Conservation (phyloP, 2,797 vertebrate species). For the Natrix natrix region DNA sequence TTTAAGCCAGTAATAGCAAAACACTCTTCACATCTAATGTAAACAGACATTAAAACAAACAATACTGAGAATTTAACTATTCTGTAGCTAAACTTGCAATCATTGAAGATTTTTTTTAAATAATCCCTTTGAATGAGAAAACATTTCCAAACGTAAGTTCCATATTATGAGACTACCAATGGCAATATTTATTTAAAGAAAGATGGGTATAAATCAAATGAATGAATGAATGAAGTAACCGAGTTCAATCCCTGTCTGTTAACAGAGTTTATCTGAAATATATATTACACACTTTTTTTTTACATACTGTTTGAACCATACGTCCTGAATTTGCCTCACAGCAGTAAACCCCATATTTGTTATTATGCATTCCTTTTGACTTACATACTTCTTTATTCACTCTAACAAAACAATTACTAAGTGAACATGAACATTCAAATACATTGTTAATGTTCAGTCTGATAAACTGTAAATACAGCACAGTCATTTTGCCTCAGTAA, state of each 20-base stretch:
- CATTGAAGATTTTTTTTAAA: not conserved
- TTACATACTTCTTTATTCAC: not conserved
- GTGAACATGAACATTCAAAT: not conserved
- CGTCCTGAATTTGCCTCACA: not conserved
- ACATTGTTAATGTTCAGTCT: not conserved
- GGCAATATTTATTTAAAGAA: not conserved
- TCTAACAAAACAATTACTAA: not conserved
- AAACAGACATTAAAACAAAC: conserved; percentile 12
- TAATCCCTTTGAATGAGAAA: not conserved
- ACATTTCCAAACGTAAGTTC: not conserved
- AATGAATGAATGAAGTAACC: not conserved
- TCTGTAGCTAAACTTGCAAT: not conserved
- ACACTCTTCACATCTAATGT: not conserved
- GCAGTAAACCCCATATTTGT: not conserved
- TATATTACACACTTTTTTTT: not conserved
- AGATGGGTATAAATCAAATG: not conserved
- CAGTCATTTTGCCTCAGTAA: not conserved
- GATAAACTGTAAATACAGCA: not conserved
- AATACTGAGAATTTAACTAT: not conserved
- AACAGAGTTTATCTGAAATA: not conserved
- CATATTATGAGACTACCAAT: not conserved
- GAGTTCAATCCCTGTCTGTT: not conserved
- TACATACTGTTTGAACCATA: not conserved
- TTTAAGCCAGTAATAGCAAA: not conserved
- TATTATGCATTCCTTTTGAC: not conserved